Evolutionary conservation across 2,888 invertebrate species (phyloP), one percentile per base, ranked within the genome.

Genomic region (Pandemis heparana): DNA sequence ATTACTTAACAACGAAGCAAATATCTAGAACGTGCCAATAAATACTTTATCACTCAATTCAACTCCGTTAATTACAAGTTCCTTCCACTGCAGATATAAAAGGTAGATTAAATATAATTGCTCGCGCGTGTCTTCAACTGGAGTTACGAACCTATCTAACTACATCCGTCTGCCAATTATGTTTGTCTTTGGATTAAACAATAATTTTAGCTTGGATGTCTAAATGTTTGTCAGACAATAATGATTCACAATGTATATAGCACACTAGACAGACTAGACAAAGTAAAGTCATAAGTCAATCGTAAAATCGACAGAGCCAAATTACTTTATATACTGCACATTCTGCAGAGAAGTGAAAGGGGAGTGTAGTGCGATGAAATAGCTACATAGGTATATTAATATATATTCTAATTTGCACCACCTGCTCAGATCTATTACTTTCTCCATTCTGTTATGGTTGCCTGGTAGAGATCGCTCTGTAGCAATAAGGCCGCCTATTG

Each of bases 21-120:
- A 32, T 32, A 56, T 4, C 5, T 23, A 10, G 9, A 5, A 56
- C 56, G 23, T 23, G 23, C 23, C 56, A 56, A 23, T 23, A 23
- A 56, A 56, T 23, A 18, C 12, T 23, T 56, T 12, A 12, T 56
- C 23, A 23, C 12, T 63, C 23, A 63, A 43, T 62, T 23, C 23
- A 14, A 63, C 32, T 46, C 46, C 14, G 46, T 69, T 68, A 69
- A 69, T 69, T 73, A 48, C 53, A 59, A 56, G 51, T 64, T 68
- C 67, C 67, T 72, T 72, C 68, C 72, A 67, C 23, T 73, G 32
- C 64, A 38, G 60, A 61, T 67, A 46, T 39, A 18, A 56, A 18
- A 56, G 53, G 53, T 18, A 3, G 16, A 6, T 46, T 12, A 48
- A 48, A 48, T 9, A n/a, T 39, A 68, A 73, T 69, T 69, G 68